These are phyloP conservation scores for Cotesia glomerata DNA, from an alignment of 1,140 invertebrate genomes.

Conservation along the genomic window DNA sequence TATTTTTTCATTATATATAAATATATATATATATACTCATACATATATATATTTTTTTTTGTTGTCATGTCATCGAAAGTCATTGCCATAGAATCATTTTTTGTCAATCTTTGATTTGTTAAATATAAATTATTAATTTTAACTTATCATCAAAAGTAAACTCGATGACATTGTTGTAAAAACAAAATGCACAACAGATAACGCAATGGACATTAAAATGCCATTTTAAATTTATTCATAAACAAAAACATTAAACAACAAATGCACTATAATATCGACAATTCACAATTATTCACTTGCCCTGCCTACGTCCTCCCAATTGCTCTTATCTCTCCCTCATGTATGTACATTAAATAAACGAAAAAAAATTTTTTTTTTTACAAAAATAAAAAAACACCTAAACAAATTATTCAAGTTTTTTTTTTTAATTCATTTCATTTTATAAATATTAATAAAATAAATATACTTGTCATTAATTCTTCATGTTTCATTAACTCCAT, in stretches of 20 bases:
- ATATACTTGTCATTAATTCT: not conserved
- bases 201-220: not conserved
- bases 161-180: not conserved
- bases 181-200: not conserved
- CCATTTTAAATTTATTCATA: not conserved
- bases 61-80: not conserved
- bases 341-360: constrained; percentile 21
- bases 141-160: not conserved
- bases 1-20: not conserved
- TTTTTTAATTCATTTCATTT: constrained; percentile 2
- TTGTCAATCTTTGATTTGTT: not conserved
- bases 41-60: not conserved
- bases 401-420: constrained; percentile 6
- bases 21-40: not conserved
- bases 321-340: constrained; percentile 2
- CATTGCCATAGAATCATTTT: not conserved
- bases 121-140: not conserved
- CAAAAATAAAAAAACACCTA: constrained; percentile 18
- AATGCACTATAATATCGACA: constrained; percentile 6
- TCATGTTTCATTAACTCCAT: too few species aligned
- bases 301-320: not conserved
- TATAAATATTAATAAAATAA: not conserved
- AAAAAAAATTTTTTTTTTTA: constrained; percentile 7
- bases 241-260: not conserved
- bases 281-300: constrained; percentile 5